These are phyloP conservation scores for Aphelocoma californica DNA, from an alignment of 2,797 vertebrate species.

Conservation along the genomic window DNA sequence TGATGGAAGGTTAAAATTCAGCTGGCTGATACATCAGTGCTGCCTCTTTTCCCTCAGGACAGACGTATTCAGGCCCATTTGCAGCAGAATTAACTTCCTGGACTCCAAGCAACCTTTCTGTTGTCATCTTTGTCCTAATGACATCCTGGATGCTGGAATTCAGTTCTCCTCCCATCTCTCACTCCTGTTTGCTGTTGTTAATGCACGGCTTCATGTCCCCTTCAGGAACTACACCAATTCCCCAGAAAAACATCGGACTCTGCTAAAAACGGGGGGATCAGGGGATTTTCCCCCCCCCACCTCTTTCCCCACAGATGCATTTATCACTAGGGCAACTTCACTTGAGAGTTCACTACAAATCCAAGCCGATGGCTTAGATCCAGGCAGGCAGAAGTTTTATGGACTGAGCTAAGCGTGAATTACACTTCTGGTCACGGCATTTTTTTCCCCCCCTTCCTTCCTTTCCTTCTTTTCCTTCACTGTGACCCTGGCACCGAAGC, in stretches of 20 bases:
- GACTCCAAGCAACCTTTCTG: not conserved
- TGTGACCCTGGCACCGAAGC: not conserved
- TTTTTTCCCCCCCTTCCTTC: too few species aligned
- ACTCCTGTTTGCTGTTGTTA: not conserved
- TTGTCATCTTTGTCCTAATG: not conserved
- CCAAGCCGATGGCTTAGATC: constrained; percentile 26
- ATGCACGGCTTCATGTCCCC: not conserved
- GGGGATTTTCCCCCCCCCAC: fast-evolving
- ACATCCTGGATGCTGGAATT: not conserved
- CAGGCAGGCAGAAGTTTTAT: constrained; percentile 52
- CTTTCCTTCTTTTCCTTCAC: not conserved
- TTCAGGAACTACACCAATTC: not conserved
- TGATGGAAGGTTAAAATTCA: not conserved
- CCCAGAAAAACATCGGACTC: not conserved
- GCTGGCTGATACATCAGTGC: not conserved
- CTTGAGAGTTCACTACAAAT: constrained; percentile 37
- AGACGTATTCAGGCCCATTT: not conserved
- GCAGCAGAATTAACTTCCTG: not conserved
- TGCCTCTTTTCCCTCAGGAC: not conserved
- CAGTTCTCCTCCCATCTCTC: not conserved
- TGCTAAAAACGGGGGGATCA: not conserved
- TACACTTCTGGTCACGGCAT: not conserved
- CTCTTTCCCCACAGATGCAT: not conserved
- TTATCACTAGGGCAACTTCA: constrained; percentile 43
- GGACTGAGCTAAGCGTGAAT: constrained; percentile 57